Conservation (phyloP, 2,888 invertebrate genomes). For the Spilarctia lutea region DNA sequence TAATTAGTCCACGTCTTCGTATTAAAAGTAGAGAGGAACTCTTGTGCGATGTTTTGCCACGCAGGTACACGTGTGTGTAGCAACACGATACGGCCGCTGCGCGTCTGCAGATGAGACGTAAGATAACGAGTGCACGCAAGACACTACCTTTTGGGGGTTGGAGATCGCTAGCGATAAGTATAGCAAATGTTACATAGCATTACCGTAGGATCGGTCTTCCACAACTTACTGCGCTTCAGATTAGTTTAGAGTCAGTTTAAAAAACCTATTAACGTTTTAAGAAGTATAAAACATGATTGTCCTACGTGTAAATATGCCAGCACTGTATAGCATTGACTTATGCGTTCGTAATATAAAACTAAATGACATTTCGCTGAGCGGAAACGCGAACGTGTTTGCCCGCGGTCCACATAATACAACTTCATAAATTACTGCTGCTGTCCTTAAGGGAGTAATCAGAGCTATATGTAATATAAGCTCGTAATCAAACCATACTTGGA, state of each 20-base stretch:
- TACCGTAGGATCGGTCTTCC: not conserved
- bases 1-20: constrained; percentile 20
- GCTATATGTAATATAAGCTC: not conserved
- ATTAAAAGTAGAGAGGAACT: constrained; percentile 11
- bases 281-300: not conserved
- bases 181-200: not conserved
- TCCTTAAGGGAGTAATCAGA: constrained; percentile 7
- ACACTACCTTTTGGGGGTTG: not conserved
- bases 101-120: constrained; percentile 5
- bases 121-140: constrained; percentile 5
- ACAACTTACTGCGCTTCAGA: not conserved
- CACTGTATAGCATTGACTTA: constrained; percentile 3
- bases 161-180: not conserved
- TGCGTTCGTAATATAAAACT: constrained; percentile 17
- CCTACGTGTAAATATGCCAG: not conserved
- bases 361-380: constrained; percentile 15
- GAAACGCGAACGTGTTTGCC: constrained; percentile 17
- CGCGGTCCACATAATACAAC: not conserved
- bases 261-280: not conserved
- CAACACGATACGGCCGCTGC: not conserved
- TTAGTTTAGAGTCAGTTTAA: not conserved
- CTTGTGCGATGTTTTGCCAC: constrained; percentile 3
- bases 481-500: constrained; percentile 14
- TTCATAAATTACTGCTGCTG: constrained; percentile 6
- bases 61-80: not conserved